These are phyloP conservation scores for Neotoma lepida DNA, from an alignment of 2,113 vertebrate species.

Conservation along the genomic window DNA sequence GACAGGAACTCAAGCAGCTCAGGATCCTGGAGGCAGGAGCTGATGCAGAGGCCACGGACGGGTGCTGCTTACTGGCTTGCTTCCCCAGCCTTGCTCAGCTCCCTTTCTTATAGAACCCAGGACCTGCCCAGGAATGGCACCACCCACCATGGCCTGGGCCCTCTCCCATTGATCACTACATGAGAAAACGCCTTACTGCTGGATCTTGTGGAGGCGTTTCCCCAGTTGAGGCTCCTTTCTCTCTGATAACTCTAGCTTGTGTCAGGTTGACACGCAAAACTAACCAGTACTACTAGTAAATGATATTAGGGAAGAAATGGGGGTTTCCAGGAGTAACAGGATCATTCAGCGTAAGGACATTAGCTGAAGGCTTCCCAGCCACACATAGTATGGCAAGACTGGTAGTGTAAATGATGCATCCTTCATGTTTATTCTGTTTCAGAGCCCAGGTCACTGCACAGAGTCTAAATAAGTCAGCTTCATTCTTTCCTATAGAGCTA, in stretches of 20 bases:
- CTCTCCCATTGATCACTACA: not conserved
- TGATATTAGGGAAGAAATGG: too few relatives aligned
- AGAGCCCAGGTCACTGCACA: not conserved
- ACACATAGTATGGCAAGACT: too few relatives aligned
- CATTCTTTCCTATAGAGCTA: not conserved
- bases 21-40: not conserved
- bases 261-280: not conserved
- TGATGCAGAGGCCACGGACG: not conserved
- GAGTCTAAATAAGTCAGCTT: not conserved
- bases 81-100: not conserved
- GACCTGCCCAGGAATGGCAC: not conserved
- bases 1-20: too few relatives aligned
- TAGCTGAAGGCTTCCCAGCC: too few relatives aligned
- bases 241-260: not conserved
- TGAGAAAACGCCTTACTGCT: not conserved
- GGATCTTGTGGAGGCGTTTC: not conserved
- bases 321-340: not conserved
- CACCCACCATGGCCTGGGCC: not conserved
- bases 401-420: not conserved
- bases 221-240: not conserved
- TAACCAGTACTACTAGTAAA: not conserved
- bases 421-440: not conserved
- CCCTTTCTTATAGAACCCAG: not conserved
- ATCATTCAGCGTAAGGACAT: not conserved
- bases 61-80: not conserved